These are phyloP conservation scores for Peromyscus melanophrys DNA, from an alignment of 2,797 vertebrate genomes.

Conservation along the genomic window DNA sequence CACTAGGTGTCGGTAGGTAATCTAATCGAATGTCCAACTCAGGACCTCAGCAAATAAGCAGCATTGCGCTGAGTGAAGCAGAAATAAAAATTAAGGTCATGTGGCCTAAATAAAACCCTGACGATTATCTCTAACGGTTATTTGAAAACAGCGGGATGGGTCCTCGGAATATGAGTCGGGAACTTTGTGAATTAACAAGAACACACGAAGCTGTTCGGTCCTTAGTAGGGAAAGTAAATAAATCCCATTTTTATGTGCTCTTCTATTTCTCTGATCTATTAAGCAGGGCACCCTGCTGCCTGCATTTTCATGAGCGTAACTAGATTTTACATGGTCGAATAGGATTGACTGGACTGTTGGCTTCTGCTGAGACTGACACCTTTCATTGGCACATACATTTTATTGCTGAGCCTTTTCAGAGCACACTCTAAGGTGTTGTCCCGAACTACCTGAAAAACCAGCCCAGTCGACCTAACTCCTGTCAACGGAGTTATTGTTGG, in stretches of 20 bases:
- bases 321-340: slow-evolving; percentile 30
- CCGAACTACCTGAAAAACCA: neutral
- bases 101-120: slow-evolving; percentile 60
- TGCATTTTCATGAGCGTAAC: slow-evolving; percentile 36
- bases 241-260: slow-evolving; percentile 8
- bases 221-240: slow-evolving; percentile 43
- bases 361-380: neutral
- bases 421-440: neutral
- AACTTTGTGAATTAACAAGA: slow-evolving; percentile 12
- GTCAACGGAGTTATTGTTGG: neutral
- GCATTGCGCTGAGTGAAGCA: neutral
- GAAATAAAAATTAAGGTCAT: slow-evolving; percentile 72
- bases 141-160: slow-evolving; percentile 39
- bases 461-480: neutral
- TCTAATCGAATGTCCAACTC: slow-evolving; percentile 71
- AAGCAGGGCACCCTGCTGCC: slow-evolving; percentile 31
- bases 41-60: neutral
- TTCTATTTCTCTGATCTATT: slow-evolving; percentile 34
- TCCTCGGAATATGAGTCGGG: slow-evolving; percentile 42
- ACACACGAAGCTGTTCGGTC: neutral
- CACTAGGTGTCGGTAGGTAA: slow-evolving; percentile 81
- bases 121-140: neutral
- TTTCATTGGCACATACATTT: neutral
- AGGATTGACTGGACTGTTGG: neutral
- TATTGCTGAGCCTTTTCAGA: slow-evolving; percentile 11